Percentiles rank a stretch among this genome's conserved stretches.
Evolutionary conservation across 2,797 vertebrate genomes (phyloP).

Genomic region (Intellagama lesueurii): DNA sequence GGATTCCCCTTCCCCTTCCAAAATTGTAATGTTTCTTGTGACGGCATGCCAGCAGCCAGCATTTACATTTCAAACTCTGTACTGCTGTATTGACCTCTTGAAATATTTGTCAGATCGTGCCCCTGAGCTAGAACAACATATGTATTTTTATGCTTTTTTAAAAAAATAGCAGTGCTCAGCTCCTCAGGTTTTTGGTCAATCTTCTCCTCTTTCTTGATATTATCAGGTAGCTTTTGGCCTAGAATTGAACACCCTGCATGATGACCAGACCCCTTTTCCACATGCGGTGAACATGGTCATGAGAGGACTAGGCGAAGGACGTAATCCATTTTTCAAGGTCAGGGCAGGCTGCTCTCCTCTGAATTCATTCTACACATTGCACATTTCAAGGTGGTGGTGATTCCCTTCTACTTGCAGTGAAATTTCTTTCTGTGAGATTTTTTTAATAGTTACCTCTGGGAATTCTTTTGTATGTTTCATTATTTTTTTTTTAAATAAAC

Average conservation of each 20-base stretch:
- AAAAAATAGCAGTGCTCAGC: too few relatives aligned
- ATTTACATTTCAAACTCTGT: not conserved
- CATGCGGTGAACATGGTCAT: slow-evolving; percentile 79
- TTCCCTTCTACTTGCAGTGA: not conserved
- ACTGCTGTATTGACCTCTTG: not conserved
- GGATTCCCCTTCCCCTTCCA: too few relatives aligned
- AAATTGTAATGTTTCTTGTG: too few relatives aligned
- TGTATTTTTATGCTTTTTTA: not conserved
- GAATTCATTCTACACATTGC: not conserved
- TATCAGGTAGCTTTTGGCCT: slow-evolving; percentile 89
- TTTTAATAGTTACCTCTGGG: too few relatives aligned
- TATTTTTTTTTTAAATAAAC: too few relatives aligned
- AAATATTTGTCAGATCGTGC: not conserved
- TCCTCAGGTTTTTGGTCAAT: not conserved
- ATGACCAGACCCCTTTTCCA: slow-evolving; percentile 79
- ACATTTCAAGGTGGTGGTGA: not conserved
- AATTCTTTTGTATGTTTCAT: too few relatives aligned
- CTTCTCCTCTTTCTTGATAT: slow-evolving; percentile 5
- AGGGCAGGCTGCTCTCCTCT: slow-evolving; percentile 6
- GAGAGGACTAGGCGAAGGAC: slow-evolving; percentile 66
- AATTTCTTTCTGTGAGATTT: too few relatives aligned
- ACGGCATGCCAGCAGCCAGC: too few relatives aligned
- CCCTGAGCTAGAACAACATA: not conserved
- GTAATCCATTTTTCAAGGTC: slow-evolving; percentile 72
- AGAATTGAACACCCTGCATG: slow-evolving; percentile 82